Evolutionary conservation across 2,113 vertebrate species (phyloP), one percentile per base, ranked within the genome.

Genomic region (Sylvia atricapilla): DNA sequence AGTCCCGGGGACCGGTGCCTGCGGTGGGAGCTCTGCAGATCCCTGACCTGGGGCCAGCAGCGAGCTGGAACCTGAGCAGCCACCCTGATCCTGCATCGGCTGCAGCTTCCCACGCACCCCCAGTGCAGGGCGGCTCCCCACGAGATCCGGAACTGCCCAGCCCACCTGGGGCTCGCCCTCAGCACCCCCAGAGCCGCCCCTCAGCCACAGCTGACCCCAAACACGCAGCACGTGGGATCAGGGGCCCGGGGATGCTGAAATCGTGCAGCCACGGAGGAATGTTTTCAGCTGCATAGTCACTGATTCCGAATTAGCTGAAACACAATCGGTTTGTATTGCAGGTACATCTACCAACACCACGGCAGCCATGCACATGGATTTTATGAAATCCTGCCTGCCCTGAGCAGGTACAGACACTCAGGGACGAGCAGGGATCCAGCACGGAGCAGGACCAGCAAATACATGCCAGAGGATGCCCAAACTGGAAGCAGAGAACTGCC

Each of bases 261-360:
- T 5, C 1, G 0, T 14, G 17, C 43, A n/a, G 58, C 50, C 4
- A 1, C 2, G 2, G 13, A 7, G 31, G 28, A 60, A 43, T 3
- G 19, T 16, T 73, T 35, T 44, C 74, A 66, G 27, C 30, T 39
- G 37, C 52, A 43, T 6, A 15, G 5, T 7, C 59, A 5, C 23
- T 1, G 15, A 8, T 22, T 55, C 81, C 56, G 35, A 9, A 19
- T 73, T 6, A 59, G 55, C 21, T 24, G 62, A 75, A 20, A 73
- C 13, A 2, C 21, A 25, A 15, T 10, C 11, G n/a, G 13, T 44
- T 44, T 49, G 49, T 27, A 50, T 17, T 9, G 46, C 50, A 24
- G 15, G 15, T 37, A 7, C 33, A 15, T 2, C 30, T n/a, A 7
- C 16, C 16, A 59, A 27, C 67, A 18, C 31, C 0, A 0, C 74